Conservation (phyloP, 2,797 vertebrate species). For the Sebastes reedi region DNA sequence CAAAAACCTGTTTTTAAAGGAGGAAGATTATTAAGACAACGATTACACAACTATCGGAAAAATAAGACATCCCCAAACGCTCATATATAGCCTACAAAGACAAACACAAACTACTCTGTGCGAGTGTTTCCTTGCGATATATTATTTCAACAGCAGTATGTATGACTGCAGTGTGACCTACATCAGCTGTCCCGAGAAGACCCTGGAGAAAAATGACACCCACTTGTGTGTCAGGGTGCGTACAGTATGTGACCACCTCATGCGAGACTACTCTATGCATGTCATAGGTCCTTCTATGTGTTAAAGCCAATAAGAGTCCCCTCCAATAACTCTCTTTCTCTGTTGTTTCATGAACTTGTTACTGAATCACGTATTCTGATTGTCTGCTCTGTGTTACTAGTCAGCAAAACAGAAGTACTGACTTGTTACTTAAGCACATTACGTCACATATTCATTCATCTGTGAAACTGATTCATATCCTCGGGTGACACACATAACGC, state of each 20-base stretch:
- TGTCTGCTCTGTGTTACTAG: background rate
- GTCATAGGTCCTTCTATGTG: background rate
- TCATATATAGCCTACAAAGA: background rate
- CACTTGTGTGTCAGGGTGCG: background rate
- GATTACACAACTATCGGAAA: background rate
- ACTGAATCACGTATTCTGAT: background rate
- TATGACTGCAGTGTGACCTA: background rate
- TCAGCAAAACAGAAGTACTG: background rate
- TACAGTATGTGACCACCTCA: background rate
- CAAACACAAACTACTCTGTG: background rate
- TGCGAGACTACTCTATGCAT: background rate
- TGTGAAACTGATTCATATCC: background rate
- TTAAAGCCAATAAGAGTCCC: background rate
- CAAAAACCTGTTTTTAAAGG: background rate
- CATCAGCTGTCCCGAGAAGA: background rate
- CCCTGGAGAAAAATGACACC: background rate
- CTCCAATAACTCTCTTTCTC: background rate
- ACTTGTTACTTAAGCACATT: conserved; percentile 12
- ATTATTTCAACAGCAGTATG: background rate
- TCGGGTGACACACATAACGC: background rate
- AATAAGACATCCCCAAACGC: background rate
- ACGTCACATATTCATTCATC: conserved; percentile 12
- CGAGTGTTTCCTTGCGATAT: background rate
- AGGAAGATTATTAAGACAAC: background rate
- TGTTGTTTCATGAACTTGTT: background rate